Percentiles rank a stretch among this genome's conserved stretches.
Conservation (phyloP, 2,888 invertebrate species). For the Meandrusa payeni region DNA sequence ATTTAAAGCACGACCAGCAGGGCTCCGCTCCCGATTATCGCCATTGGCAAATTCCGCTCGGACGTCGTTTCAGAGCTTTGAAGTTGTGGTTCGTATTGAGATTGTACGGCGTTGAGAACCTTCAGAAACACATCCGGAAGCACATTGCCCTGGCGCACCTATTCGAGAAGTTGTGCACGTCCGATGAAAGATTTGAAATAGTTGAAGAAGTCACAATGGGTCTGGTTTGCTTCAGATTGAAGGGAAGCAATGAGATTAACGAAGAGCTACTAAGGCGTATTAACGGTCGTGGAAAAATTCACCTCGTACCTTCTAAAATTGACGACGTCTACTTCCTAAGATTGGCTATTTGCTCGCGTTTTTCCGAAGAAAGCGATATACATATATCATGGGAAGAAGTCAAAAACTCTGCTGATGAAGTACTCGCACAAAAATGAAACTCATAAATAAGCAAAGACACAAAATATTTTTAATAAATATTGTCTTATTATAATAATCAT, state of each 20-base stretch:
- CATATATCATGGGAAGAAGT: conserved; percentile 93
- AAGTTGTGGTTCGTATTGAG: conserved; percentile 98
- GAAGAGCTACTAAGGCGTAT: conserved; percentile 90
- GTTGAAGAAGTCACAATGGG: conserved; percentile 95
- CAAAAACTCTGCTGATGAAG: conserved; percentile 85
- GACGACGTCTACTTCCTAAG: conserved; percentile 91
- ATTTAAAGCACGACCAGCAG: conserved; percentile 96
- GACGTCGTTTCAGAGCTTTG: conserved; percentile 94
- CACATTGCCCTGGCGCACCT: conserved; percentile 93
- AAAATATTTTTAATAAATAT: no score
- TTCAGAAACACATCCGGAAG: conserved; percentile 92
- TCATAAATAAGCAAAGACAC: conserved; percentile 10
- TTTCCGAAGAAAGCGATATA: conserved; percentile 90
- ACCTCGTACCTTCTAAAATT: conserved; percentile 95
- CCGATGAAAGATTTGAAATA: conserved; percentile 93
- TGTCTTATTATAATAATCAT: no score
- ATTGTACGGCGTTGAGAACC: conserved; percentile 92
- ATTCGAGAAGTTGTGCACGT: conserved; percentile 88
- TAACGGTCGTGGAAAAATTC: conserved; percentile 94
- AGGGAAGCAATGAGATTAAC: conserved; percentile 90
- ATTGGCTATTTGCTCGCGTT: conserved; percentile 94
- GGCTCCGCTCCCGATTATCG: conserved; percentile 95
- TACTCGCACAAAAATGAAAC: conserved; percentile 55
- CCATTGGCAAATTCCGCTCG: conserved; percentile 98
- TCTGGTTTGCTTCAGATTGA: conserved; percentile 96